phyloP scores from a whole-genome alignment of 2,113 vertebrate genomes.

The Pelmatolapia mariae region DNA sequence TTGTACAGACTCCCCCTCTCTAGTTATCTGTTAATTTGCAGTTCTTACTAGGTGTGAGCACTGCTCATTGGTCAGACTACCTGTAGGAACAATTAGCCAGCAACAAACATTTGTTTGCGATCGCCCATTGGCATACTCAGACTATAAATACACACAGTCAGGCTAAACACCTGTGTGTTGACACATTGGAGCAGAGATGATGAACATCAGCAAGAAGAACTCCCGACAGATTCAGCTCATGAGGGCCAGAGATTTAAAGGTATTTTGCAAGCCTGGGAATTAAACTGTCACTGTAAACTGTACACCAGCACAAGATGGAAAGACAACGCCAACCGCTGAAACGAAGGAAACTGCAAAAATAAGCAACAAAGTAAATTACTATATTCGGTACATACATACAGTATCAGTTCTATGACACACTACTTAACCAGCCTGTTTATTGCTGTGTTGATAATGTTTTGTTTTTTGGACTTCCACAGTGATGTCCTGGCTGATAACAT shows the following conservation, averaged over 20 bases:
- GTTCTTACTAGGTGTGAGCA: not conserved
- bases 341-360: not conserved
- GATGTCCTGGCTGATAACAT: not conserved
- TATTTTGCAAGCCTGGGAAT: not conserved
- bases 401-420: not conserved
- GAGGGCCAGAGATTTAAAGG: not conserved
- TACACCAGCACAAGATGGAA: not conserved
- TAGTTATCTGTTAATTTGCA: not conserved
- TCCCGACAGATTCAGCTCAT: not conserved
- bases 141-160: not conserved
- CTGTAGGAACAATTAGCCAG: not conserved
- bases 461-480: not conserved
- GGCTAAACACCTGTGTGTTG: not conserved
- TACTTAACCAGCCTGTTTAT: not conserved
- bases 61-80: not conserved
- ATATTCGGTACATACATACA: not conserved
- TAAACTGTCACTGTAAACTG: not conserved
- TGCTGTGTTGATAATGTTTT: not conserved
- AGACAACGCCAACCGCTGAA: rapidly evolving
- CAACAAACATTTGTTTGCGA: not conserved
- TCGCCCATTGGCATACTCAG: not conserved
- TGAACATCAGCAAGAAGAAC: not conserved
- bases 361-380: not conserved
- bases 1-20: not conserved
- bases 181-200: not conserved